A percentile compares a stretch with the other conserved stretches of the same genome.
Evolutionary conservation across 2,888 invertebrate species (phyloP).

Genomic region (Vesta saturnalis): DNA sequence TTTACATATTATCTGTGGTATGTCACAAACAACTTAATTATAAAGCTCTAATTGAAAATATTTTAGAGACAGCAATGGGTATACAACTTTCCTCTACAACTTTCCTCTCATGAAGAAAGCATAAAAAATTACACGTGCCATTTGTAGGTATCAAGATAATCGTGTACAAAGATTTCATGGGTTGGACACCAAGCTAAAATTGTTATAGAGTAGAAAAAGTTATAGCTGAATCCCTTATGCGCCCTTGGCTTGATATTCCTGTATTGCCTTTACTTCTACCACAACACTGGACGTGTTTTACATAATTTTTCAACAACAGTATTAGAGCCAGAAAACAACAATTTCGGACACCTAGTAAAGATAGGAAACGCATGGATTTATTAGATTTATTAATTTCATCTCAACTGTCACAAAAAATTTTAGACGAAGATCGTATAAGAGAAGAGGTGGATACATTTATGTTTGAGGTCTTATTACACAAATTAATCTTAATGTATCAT

Average conservation of each 20-base stretch:
- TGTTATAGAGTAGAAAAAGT: not conserved
- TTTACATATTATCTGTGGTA: slow-evolving; percentile 64
- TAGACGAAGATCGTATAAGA: not conserved
- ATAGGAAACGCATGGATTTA: not conserved
- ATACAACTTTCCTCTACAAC: slow-evolving; percentile 66
- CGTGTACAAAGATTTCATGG: too few relatives aligned
- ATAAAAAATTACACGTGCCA: too few relatives aligned
- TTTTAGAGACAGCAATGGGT: slow-evolving; percentile 75
- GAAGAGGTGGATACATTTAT: too few relatives aligned
- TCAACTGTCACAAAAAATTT: not conserved
- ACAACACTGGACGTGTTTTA: too few relatives aligned
- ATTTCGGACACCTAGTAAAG: not conserved
- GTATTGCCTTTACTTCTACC: too few relatives aligned
- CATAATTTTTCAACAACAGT: not conserved
- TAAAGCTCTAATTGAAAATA: too few relatives aligned
- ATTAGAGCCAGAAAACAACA: not conserved
- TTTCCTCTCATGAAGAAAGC: too few relatives aligned
- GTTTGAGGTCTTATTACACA: too few relatives aligned
- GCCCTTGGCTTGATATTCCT: not conserved
- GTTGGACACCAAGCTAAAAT: too few relatives aligned
- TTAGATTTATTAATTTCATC: not conserved
- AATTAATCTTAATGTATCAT: not conserved
- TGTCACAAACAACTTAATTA: too few relatives aligned
- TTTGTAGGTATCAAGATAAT: too few relatives aligned
- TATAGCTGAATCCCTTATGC: not conserved